Evolutionary conservation across 2,888 invertebrate genomes (phyloP).

Genomic region (Mechanitis messenoides): DNA sequence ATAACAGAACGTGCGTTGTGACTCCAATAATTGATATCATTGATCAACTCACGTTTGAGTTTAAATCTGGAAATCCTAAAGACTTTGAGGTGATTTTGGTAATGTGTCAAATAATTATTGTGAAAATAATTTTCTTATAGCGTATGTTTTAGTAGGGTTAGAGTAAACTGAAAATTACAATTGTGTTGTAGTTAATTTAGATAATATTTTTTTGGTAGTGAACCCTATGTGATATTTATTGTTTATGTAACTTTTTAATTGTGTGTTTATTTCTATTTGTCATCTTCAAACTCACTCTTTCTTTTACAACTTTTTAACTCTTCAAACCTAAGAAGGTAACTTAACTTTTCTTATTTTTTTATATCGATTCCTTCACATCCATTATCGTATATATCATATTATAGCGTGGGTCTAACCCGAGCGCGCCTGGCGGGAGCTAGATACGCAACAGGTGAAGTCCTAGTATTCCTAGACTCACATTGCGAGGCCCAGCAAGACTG

Average conservation of each 20-base stretch:
- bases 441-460: constrained; percentile 84
- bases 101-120: too few species aligned
- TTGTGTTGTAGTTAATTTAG: background rate
- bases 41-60: constrained; percentile 79
- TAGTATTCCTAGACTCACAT: constrained; percentile 94
- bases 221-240: too few species aligned
- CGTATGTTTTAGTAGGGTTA: too few species aligned
- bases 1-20: constrained; percentile 83
- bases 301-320: too few species aligned
- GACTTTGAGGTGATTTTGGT: constrained; percentile 44
- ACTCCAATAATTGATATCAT: constrained; percentile 97
- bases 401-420: constrained; percentile 89
- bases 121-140: too few species aligned
- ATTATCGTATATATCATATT: background rate
- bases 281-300: too few species aligned
- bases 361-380: background rate
- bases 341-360: background rate
- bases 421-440: constrained; percentile 93
- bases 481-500: constrained; percentile 89
- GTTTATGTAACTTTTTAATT: too few species aligned
- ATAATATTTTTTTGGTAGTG: background rate
- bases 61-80: constrained; percentile 34
- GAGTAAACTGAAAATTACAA: too few species aligned
- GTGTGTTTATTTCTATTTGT: too few species aligned
- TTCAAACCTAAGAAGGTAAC: too few species aligned